Evolutionary conservation across 2,113 vertebrate species (phyloP).

Genomic region (Echinops telfairi): DNA sequence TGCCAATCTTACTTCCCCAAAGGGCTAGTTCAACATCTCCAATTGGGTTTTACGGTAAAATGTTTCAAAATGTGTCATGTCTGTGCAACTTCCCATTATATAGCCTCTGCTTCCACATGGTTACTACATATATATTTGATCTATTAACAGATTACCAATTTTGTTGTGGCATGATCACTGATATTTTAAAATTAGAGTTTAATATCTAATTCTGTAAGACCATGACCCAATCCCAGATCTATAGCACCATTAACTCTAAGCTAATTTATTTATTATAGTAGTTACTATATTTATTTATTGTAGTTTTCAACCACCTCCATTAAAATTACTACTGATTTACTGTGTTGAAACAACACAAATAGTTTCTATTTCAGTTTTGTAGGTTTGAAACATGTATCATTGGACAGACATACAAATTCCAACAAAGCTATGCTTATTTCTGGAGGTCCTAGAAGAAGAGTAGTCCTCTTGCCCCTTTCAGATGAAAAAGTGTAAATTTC

Average conservation of each 20-base stretch:
- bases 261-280: background rate
- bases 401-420: background rate
- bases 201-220: background rate
- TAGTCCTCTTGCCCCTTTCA: background rate
- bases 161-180: background rate
- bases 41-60: background rate
- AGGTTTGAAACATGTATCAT: background rate
- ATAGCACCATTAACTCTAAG: background rate
- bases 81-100: background rate
- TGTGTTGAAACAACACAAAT: background rate
- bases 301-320: background rate
- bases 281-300: background rate
- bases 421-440: background rate
- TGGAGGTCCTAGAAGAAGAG: background rate
- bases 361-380: background rate
- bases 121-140: background rate
- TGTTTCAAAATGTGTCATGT: background rate
- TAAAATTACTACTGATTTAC: background rate
- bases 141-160: background rate
- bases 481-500: background rate
- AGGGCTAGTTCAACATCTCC: background rate
- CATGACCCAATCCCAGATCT: background rate
- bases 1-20: background rate
- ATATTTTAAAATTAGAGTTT: background rate
- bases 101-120: background rate